Conservation (phyloP, 1,140 invertebrate species). For the Diuraphis noxia region DNA sequence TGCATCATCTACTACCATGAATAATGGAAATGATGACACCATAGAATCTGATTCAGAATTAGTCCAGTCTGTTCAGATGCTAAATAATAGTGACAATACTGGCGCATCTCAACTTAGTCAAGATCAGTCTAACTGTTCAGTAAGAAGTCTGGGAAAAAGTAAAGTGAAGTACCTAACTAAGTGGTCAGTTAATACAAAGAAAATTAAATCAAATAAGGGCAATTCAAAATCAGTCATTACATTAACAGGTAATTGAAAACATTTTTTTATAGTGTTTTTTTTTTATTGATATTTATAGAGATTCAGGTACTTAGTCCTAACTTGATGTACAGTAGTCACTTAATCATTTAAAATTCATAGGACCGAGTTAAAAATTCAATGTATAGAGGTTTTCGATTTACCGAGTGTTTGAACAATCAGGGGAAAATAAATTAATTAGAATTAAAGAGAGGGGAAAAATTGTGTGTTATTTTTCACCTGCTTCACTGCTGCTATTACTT, state of each 20-base stretch:
- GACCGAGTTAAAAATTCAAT: too few relatives aligned
- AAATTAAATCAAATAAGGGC: neutral
- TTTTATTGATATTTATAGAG: too few relatives aligned
- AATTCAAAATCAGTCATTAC: neutral
- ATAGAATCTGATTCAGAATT: neutral
- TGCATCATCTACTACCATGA: neutral
- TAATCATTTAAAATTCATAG: too few relatives aligned
- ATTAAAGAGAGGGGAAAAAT: too few relatives aligned
- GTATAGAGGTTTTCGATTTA: too few relatives aligned
- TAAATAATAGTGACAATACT: neutral
- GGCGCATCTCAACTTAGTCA: neutral
- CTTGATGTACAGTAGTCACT: too few relatives aligned
- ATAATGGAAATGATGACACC: neutral
- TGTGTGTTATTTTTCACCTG: too few relatives aligned
- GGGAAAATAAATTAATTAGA: too few relatives aligned
- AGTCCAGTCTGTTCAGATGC: neutral
- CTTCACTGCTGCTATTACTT: too few relatives aligned
- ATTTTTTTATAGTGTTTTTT: too few relatives aligned
- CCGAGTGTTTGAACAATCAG: too few relatives aligned
- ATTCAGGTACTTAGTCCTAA: too few relatives aligned
- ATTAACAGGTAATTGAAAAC: neutral
- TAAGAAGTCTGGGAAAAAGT: neutral
- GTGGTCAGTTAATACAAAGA: neutral
- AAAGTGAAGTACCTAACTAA: neutral
- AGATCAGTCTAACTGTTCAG: neutral